These are phyloP conservation scores for Propsilocerus akamusi DNA, from an alignment of 1,140 invertebrate species.

Conservation along the genomic window DNA sequence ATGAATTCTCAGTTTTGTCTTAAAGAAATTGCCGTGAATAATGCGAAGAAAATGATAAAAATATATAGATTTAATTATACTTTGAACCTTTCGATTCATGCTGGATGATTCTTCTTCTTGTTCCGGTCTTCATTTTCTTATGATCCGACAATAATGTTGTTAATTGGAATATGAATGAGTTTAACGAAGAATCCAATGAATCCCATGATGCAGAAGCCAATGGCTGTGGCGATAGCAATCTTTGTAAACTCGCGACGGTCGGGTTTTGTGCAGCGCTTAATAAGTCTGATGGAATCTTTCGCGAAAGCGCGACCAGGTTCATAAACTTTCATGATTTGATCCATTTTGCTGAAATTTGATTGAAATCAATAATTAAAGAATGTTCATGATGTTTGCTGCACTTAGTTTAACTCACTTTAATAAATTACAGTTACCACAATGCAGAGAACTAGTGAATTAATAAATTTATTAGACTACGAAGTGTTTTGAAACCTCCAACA, in stretches of 20 bases:
- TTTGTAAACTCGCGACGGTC: conserved; percentile 99
- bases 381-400: neutral
- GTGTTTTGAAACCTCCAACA: neutral
- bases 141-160: conserved; percentile 93
- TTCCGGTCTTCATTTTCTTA: conserved; percentile 25
- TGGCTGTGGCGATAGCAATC: conserved; percentile 97
- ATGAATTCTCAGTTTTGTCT: no score
- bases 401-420: neutral
- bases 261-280: conserved; percentile 98
- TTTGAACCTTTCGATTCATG: no score
- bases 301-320: conserved; percentile 92
- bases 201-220: conserved; percentile 99
- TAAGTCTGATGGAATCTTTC: conserved; percentile 92
- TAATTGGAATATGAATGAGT: conserved; percentile 99
- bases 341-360: conserved; percentile 44
- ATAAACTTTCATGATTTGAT: conserved; percentile 88
- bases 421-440: neutral
- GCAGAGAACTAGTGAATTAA: neutral
- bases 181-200: conserved; percentile 99
- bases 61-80: no score
- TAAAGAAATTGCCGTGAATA: no score
- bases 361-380: neutral
- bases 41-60: no score
- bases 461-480: neutral
- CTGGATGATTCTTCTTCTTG: neutral